phyloP scores from a whole-genome alignment of 2,113 vertebrate genomes.

The Polyodon spathula region DNA sequence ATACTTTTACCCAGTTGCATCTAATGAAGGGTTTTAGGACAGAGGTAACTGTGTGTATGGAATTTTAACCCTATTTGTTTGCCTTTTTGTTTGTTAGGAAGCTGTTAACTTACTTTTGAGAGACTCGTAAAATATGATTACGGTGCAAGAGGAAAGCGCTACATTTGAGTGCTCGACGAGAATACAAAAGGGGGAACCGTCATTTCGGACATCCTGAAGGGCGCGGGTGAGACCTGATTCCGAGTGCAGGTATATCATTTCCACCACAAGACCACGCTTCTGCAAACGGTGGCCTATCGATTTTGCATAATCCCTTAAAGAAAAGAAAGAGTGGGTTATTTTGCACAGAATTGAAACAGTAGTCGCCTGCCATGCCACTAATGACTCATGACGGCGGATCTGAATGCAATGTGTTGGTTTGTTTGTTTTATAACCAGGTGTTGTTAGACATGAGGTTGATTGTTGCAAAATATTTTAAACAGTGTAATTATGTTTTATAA shows the following conservation, averaged over 20 bases:
- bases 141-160: slow-evolving; percentile 59
- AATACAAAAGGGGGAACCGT: slow-evolving; percentile 66
- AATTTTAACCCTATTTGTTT: slow-evolving; percentile 2
- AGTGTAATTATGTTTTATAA: too few species aligned
- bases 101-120: slow-evolving; percentile 66
- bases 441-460: too few species aligned
- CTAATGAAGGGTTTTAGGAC: too few species aligned
- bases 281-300: slow-evolving; percentile 59
- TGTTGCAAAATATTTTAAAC: too few species aligned
- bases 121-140: slow-evolving; percentile 67
- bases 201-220: slow-evolving; percentile 65
- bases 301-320: slow-evolving; percentile 67
- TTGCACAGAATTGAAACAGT: slow-evolving; percentile 26
- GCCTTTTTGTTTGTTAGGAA: slow-evolving; percentile 26
- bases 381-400: too few species aligned
- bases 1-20: too few species aligned
- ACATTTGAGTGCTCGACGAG: slow-evolving; percentile 62
- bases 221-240: slow-evolving; percentile 53
- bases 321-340: slow-evolving; percentile 58
- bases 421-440: too few species aligned
- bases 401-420: too few species aligned
- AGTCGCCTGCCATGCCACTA: background rate
- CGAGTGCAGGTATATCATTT: slow-evolving; percentile 61
- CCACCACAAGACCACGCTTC: slow-evolving; percentile 60
- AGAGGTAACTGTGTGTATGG: background rate